Percentiles rank a stretch among this genome's conserved stretches.
Conservation (phyloP, 2,797 vertebrate species). For the Malurus leucopterus region DNA sequence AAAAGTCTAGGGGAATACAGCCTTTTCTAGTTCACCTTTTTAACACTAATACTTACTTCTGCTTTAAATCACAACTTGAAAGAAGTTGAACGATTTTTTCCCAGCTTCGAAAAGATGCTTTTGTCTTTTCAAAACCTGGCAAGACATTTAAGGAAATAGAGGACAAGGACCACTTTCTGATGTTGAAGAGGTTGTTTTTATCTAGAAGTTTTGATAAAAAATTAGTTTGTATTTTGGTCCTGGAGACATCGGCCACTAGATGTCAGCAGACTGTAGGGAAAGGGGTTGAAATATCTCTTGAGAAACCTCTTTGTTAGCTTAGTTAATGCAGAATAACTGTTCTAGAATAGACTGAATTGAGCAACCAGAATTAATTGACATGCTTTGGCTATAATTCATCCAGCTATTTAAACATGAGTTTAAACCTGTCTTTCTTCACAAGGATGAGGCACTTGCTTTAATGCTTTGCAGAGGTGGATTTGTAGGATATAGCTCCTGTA, state of each 20-base stretch:
- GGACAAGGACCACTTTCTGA: background rate
- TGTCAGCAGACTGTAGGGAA: slow-evolving; percentile 54
- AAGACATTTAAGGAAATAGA: background rate
- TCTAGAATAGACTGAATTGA: background rate
- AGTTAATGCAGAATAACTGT: background rate
- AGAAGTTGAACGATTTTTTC: background rate
- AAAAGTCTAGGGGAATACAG: background rate
- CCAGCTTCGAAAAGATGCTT: background rate
- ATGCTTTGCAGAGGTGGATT: background rate
- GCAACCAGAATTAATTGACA: background rate
- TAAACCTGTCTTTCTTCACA: background rate
- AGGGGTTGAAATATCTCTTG: background rate
- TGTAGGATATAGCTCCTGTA: background rate
- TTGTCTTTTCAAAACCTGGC: background rate
- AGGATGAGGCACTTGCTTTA: background rate
- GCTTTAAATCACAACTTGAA: background rate
- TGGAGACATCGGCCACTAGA: slow-evolving; percentile 54
- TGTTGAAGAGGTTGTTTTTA: background rate
- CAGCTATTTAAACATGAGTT: background rate
- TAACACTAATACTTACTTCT: background rate
- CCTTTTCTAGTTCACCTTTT: background rate
- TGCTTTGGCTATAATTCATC: background rate
- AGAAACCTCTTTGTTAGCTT: background rate
- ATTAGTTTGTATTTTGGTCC: background rate
- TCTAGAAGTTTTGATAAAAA: background rate